Evolutionary conservation across 2,113 vertebrate species (phyloP), one percentile per base, ranked within the genome.

Genomic region (Anser brachyrhynchus): DNA sequence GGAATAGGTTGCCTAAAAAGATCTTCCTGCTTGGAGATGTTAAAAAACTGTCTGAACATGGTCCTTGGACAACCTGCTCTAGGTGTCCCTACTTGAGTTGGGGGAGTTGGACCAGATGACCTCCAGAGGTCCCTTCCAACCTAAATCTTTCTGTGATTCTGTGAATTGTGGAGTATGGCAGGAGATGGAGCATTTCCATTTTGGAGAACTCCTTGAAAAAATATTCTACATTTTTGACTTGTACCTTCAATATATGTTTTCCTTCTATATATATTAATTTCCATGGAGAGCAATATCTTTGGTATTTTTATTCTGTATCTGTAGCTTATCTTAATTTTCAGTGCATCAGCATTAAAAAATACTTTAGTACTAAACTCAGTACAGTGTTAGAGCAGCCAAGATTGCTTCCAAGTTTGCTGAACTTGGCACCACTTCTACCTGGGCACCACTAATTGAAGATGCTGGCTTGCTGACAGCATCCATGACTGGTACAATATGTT

Each of bases 401-500:
- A 55, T 79, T 87, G 16, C 58, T 74, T 84, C 62, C 92, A 99
- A 98, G 98, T 82, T 4, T 99, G 23, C 96, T 99, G 95, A 98
- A 95, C 92, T 99, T 87, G 0, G 87, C 98, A 57, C 98, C 97
- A 2, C 97, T 99, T 64, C 98, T 99, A 2, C 98, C 98, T 33
- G 98, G 96, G 59, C 98, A 99, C 44, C 98, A 98, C 13, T 91
- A 91, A 9, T 90, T 99, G 85, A 99, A 65, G 61, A 99, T 18
- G 98, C 97, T n/a, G 92, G 79, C 31, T 97, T 98, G 49, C 93
- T 99, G 97, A 96, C 98, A 25, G 98, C 96, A 28, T 98, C 98
- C 14, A 55, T 97, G 12, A 98, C 98, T 4, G 97, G 97, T 20
- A 93, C 98, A 71, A 66, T 98, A 98, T 98, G 97, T 4, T 98